Evolutionary conservation across 2,113 vertebrate species (phyloP), one percentile per base, ranked within the genome.

Genomic region (Gymnarchus niloticus): DNA sequence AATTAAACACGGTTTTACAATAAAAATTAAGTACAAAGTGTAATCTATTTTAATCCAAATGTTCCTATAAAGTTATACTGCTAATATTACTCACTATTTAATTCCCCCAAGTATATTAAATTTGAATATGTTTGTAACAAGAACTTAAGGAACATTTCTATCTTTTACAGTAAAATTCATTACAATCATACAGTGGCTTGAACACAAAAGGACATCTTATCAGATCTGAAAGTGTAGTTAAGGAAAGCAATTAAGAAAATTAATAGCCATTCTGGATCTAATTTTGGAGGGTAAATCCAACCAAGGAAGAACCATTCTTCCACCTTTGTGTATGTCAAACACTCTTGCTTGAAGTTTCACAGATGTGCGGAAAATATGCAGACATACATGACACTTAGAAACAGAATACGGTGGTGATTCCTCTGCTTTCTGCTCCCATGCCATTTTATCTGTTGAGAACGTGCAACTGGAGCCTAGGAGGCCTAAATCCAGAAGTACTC

Each of bases 201-300:
- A 25, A 28, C 25, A 33, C 59, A 28, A 52, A 41, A 84, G 48
- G 48, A 51, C 9, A 21, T 52, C 46, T 69, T 61, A 23, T 49
- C 83, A 73, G 49, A 73, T 76, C 51, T 85, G 51, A 54, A 52
- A 41, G 28, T 2, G 23, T 46, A 37, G 46, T 28, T 77, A 23
- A 76, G 84, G 51, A 85, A 56, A 77, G 21, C 84, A 44, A 54
- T 73, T 41, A 84, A 76, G 83, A n/a, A 83, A 85, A 76, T 85
- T 33, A 76, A 77, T 76, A 56, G 84, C 49, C 28, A 77, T 85
- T 76, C 23, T 17, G 2, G 41, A 56, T 54, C 51, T 85, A 56
- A 85, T 77, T 41, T 65, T 85, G 84, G 49, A 28, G 49, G 84
- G 76, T 56, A 41, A 85, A 48, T 9, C 21, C 3, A 73, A 56